Base-by-base conservation (phyloP, 2,113 vertebrate species). In the Tragelaphus buxtoni region DNA sequence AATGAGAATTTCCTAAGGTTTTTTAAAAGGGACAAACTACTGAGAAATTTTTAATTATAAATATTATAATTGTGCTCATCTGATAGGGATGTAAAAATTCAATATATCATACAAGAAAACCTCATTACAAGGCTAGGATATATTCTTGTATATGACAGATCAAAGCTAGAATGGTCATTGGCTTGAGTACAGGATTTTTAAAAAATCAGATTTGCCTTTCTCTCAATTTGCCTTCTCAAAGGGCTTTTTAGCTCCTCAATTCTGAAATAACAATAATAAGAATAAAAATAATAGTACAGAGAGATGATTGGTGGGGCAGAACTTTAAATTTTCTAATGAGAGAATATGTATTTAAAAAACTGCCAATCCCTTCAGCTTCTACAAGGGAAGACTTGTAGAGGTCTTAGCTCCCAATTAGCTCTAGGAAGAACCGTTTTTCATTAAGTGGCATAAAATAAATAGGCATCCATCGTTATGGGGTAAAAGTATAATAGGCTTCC, bases 261-360 rank as follows among this genome's bases (percentile, higher is more conserved):
- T 96, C 61, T 86, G 39, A 96, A 97, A 80, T 80, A 80, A 76
- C 32, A 96, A 92, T 32, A 81, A 94, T 26, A 85, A 96, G 42
- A 93, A 94, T 83, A 95, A 90, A 91, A 92, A 39, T 86, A 93
- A 92, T 80, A 79, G 18, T 60, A 26, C 49, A 51, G 17, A 76
- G 11, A 30, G 39, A 85, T 74, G 32, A 74, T 30, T 97, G 28
- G 20, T 94, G 55, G 95, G 60, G 79, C 20, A 96, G 92, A 96
- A 97, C 47, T 94, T 90, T 4, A 93, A 81, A 56, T 82, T 89
- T 85, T 97, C 72, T 96, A 93, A 95, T 89, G 80, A 96, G 55
- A 95, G 32, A 85, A 30, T 35, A 55, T 53, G 20, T 16, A 96
- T 95, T 96, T 91, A 32, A 55, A 94, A 89, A 94, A 91, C 14